A percentile compares a stretch with the other conserved stretches of the same genome.
Conservation (phyloP, 2,797 vertebrate genomes). For the Dipus sagitta region DNA sequence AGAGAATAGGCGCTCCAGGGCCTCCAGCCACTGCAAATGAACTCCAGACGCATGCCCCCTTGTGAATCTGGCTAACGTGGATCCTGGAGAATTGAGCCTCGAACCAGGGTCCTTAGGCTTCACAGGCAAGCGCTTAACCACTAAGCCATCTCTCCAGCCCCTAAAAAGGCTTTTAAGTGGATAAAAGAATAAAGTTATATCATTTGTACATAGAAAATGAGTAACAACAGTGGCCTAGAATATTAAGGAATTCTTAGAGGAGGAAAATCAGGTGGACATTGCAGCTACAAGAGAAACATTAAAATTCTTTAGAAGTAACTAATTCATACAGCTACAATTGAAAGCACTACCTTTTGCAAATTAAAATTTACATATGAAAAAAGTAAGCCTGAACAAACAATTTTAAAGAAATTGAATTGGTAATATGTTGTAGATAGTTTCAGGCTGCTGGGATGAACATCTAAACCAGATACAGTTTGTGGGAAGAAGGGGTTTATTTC, state of each 20-base stretch:
- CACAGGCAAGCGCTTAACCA: no score
- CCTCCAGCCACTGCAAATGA: no score
- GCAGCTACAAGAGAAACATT: neutral
- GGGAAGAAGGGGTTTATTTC: no score
- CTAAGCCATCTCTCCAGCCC: no score
- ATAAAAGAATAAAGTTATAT: neutral
- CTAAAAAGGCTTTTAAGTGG: neutral
- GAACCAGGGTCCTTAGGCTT: no score
- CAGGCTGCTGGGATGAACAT: no score
- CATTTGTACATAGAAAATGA: neutral
- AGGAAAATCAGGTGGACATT: neutral
- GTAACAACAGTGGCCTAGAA: neutral
- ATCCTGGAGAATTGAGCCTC: no score
- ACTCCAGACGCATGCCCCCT: no score
- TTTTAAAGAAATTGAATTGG: constrained; percentile 19
- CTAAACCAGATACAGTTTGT: no score
- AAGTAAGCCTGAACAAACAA: neutral
- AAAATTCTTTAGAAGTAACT: neutral
- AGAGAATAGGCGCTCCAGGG: no score
- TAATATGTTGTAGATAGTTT: no score
- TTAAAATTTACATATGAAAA: constrained; percentile 31
- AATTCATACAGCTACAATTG: neutral
- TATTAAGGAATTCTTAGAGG: neutral
- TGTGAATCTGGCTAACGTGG: no score
- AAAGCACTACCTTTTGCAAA: neutral